Percentiles rank a stretch among this genome's conserved stretches.
Conservation (phyloP, 2,888 invertebrate species). For the Cosmia trapezina region DNA sequence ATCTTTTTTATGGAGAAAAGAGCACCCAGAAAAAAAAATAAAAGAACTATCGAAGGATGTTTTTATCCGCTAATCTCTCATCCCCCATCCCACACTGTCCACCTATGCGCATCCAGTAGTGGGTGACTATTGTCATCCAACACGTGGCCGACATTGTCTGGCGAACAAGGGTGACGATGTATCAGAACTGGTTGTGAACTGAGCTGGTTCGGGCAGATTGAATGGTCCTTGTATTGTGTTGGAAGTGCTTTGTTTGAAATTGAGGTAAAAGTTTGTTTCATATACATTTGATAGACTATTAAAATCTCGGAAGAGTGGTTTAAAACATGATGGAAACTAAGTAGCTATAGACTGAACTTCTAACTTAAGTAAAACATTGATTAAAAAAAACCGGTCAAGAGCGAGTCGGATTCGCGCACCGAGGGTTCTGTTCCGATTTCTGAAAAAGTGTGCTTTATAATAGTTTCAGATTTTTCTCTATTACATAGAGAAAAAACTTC, state of each 20-base stretch:
- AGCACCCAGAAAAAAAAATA: no score
- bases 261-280: slow-evolving; percentile 6
- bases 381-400: background rate
- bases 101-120: slow-evolving; percentile 56
- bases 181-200: slow-evolving; percentile 55
- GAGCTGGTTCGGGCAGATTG: slow-evolving; percentile 54
- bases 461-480: no score
- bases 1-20: no score
- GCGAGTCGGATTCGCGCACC: no score
- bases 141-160: slow-evolving; percentile 64
- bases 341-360: background rate
- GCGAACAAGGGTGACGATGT: slow-evolving; percentile 48
- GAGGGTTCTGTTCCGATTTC: no score
- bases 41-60: background rate
- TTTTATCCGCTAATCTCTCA: slow-evolving; percentile 26
- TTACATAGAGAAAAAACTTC: no score
- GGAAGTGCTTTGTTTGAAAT: background rate
- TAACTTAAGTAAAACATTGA: background rate
- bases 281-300: background rate
- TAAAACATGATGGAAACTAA: background rate
- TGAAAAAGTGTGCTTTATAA: no score
- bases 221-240: slow-evolving; percentile 53
- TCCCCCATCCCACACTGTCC: slow-evolving; percentile 20
- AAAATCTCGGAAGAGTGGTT: background rate
- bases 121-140: slow-evolving; percentile 64